Base-by-base conservation (phyloP, 2,797 vertebrate genomes). In the Salarias fasciatus region DNA sequence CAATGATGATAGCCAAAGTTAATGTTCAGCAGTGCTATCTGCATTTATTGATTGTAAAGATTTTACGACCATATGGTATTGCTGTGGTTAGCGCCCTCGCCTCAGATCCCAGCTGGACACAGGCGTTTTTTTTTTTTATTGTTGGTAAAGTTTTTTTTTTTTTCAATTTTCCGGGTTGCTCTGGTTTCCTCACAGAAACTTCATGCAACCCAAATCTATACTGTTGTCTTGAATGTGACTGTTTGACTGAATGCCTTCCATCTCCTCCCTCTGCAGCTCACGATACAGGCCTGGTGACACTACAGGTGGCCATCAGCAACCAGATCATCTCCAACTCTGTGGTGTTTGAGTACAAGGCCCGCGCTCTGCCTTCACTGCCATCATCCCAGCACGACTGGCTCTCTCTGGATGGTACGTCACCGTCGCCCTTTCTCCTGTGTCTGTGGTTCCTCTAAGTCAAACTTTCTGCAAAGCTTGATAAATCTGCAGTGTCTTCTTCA, bases 311-410 rank as follows among this genome's bases (percentile, higher is more conserved):
- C 75, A 94, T 95, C 92, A 97, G 96, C 91, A 99, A 93, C 93
- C 97, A 99, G 93, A 97, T 99, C 89, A 98, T 99, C 94, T 99
- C 96, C 78, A 99, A 95, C 89, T 99, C 97, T 0, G 97, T 98
- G 91, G 97, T 99, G 77, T 99, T 99, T 86, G 97, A 99, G 88
- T 99, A 99, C 87, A 99, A 99, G 91, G 97, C 97, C 38, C 95
- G 97, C 46, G 96, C 97, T 54, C 91, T 99, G 83, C 97, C 97
- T 60, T 95, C 95, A 33, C 95, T 99, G 87, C 97, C 97, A 64
- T 98, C 97, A 63, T 98, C 97, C 35, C 97, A 99, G 92, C 97
- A 99, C 61, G 97, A 99, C 92, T 99, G 97, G 97, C 95, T 99
- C 70, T 99, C 97, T 1, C 86, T 99, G 85, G 97, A 99, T 7